Base-by-base conservation (phyloP, 2,113 vertebrate genomes). In the Phylloscopus trochilus region DNA sequence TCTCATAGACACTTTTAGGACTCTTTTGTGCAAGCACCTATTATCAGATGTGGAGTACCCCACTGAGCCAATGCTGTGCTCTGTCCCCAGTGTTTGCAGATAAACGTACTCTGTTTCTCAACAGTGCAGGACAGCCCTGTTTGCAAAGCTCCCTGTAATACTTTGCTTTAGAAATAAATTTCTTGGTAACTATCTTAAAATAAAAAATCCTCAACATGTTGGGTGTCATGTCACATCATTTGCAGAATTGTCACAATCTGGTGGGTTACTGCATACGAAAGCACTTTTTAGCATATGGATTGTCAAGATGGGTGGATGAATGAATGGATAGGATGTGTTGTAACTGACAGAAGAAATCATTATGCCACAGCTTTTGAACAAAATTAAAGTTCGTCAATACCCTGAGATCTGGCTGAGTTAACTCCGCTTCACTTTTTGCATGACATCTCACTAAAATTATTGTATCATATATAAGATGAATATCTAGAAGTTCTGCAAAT, bases 241-340 rank as follows among this genome's bases (percentile, higher is more conserved):
- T 93, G 90, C 46, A 47, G 95, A 94, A 95, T 89, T 95, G 92
- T 92, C 94, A 96, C 91, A 95, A 91, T 95, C 93, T 96, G 95
- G 93, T 95, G 93, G 95, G 89, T 95, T 97, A 93, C 87, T 88
- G 88, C 87, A 93, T 87, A 92, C 0, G 47, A 96, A 96, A 92
- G 94, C 77, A 60, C 76, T 51, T 96, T 73, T 85, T 84, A 94
- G 92, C 96, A 95, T 91, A 93, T 92, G 89, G 95, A 95, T 97
- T 95, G 95, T 87, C 90, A 93, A 96, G 94, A 92, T 83, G 94
- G 90, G 92, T 90, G 92, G 93, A 93, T 81, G 90, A 91, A 96
- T 94, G 93, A 90, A 95, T 89, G 84, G 90, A 82, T 79, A 85
- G 84, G 80, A 87, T 79, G 59, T 85, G 95, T 83, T 93, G 86